Percentiles rank a stretch among this genome's conserved stretches.
phyloP scores from a whole-genome alignment of 53 echinoderm and acorn worm genomes.

The Luidia sarsii region DNA sequence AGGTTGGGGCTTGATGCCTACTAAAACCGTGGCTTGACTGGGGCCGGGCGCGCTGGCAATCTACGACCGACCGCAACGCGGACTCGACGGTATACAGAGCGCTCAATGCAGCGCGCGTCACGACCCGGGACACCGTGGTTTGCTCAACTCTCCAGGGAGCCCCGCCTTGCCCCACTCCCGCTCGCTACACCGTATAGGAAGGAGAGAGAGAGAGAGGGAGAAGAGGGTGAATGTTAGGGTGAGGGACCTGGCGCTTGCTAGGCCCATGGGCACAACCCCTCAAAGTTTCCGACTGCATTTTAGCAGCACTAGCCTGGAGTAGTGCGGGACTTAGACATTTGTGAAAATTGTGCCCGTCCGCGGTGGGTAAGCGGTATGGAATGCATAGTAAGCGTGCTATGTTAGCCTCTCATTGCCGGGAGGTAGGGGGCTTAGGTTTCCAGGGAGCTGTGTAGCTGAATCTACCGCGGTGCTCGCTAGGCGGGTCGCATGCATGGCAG shows the following conservation, averaged over 20 bases:
- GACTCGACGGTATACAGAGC: no score
- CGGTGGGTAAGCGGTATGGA: slow-evolving; percentile 50
- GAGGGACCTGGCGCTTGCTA: slow-evolving; percentile 37
- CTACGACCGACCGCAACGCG: neutral
- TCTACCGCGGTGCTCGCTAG: slow-evolving; percentile 1
- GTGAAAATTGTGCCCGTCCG: slow-evolving; percentile 43
- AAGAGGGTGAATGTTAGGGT: slow-evolving; percentile 27
- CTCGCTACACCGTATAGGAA: slow-evolving; percentile 37
- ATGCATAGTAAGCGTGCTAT: slow-evolving; percentile 56
- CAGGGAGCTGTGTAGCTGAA: slow-evolving; percentile 54
- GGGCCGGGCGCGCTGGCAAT: no score
- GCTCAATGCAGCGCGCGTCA: no score
- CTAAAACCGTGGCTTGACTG: no score
- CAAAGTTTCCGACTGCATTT: slow-evolving; percentile 63
- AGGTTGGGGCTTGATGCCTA: slow-evolving; percentile 40
- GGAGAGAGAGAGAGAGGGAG: slow-evolving; percentile 1
- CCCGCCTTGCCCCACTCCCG: slow-evolving; percentile 1
- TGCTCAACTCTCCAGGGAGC: slow-evolving; percentile 37
- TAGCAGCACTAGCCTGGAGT: slow-evolving; percentile 59
- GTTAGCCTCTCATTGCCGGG: slow-evolving; percentile 49
- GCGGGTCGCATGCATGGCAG: neutral
- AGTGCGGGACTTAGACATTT: slow-evolving; percentile 39
- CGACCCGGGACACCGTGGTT: slow-evolving; percentile 14
- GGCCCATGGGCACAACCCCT: slow-evolving; percentile 52
- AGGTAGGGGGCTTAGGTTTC: slow-evolving; percentile 55